Conservation (phyloP, 2,113 vertebrate species). For the Labeo catla region DNA sequence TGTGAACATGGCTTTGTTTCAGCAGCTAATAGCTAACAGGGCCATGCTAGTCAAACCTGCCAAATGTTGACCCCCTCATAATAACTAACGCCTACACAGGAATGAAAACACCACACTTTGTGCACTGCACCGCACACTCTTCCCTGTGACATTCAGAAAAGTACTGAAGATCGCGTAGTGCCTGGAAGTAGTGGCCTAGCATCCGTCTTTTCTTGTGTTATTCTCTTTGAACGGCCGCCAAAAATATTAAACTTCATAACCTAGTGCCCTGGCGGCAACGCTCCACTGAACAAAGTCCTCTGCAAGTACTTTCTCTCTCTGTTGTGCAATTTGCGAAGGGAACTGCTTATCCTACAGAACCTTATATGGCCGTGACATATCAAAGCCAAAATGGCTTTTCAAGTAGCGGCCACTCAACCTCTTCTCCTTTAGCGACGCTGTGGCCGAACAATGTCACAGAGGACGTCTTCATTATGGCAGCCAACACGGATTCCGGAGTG, state of each 20-base stretch:
- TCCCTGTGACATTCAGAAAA: conserved; percentile 38
- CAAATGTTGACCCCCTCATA: not conserved
- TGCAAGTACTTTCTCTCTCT: conserved; percentile 30
- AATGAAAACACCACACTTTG: not conserved
- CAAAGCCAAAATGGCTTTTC: conserved; percentile 40
- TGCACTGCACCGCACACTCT: not conserved
- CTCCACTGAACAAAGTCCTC: conserved; percentile 16
- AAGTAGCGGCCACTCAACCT: conserved; percentile 28
- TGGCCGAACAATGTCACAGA: conserved; percentile 30
- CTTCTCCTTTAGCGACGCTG: not conserved
- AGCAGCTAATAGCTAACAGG: not conserved
- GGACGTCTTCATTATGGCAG: conserved; percentile 42
- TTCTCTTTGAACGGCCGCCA: conserved; percentile 29
- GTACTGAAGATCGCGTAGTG: not conserved
- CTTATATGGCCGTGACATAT: conserved; percentile 39
- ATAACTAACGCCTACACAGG: not conserved
- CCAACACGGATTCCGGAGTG: not conserved
- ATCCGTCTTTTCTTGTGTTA: conserved; percentile 28
- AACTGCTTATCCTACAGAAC: conserved; percentile 53
- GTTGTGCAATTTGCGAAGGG: conserved; percentile 33
- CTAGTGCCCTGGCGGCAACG: not conserved
- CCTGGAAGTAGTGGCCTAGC: not conserved
- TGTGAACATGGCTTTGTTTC: too few relatives aligned
- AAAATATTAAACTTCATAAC: conserved; percentile 51
- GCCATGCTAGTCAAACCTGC: not conserved